Evolutionary conservation across 2,113 vertebrate species (phyloP), one percentile per base, ranked within the genome.

Genomic region (Equus przewalskii): DNA sequence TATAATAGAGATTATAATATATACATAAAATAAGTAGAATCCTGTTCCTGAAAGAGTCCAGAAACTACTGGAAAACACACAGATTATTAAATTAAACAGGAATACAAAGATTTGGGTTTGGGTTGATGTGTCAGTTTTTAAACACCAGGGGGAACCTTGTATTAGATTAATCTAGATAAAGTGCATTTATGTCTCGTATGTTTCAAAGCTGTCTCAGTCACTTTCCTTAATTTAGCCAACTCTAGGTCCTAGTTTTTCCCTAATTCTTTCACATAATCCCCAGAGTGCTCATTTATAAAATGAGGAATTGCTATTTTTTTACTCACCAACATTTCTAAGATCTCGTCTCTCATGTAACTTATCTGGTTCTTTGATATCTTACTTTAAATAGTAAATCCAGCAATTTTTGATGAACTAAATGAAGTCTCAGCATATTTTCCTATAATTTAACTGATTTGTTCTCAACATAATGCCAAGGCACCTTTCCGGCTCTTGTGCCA

Each of bases 81-180:
- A 24, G n/a, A 16, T 65, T 69, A 88, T 49, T 13, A 78, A 82
- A 73, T 51, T 18, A 30, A 64, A n/a, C 54, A 49, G 11, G 13
- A 28, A 16, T 9, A 12, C 33, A 70, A 54, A 26, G 10, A 80
- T 88, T 95, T 87, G 36, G 26, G 21, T 94, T 78, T 85, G 67
- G 11, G 26, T 88, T 83, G 78, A 7, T 51, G 12, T 91, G 36
- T n/a, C 75, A 58, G 7, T 64, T 51, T 94, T 92, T 95, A 76
- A 93, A 84, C 96, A 97, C 70, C 46, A 96, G 96, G 89, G 95
- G 96, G 97, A 92, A 22, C 75, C 69, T 15, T 46, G 9, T 16
- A 21, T 28, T 88, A 93, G 81, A 62, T 78, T 78, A 73, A 72
- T 80, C 54, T 13, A 15, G 10, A 24, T 22, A 60, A 70, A 21